Evolutionary conservation across 2,113 vertebrate species (phyloP), one percentile per base, ranked within the genome.

Genomic region (Scophthalmus maximus): DNA sequence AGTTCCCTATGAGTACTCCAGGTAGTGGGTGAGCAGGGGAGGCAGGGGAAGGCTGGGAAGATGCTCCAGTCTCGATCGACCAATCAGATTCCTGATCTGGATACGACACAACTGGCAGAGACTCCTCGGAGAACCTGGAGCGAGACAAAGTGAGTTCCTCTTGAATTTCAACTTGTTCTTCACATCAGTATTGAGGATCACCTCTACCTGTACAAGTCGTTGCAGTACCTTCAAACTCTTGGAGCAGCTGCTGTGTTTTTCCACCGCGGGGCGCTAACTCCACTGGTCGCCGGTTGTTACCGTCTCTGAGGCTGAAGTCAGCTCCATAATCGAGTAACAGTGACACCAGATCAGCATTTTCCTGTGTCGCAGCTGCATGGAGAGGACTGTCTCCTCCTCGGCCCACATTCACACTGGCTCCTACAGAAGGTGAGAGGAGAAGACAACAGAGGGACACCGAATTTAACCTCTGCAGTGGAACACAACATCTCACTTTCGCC

Each of bases 31-130:
- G 23, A 91, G 83, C 56, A 84, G 20, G 1, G 81, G 25, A 0
- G 89, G 89, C 1, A 91, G 83, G 26, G 89, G 88, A 32, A 91
- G 86, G 8, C 26, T 25, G 0, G 83, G 69, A 20, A 91, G 76
- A 23, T 81, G 65, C 62, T 76, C 50, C 60, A 89, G 51, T 62
- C 86, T 78, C 72, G 83, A 70, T 49, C 34, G 81, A 3, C 89
- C 89, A 63, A 89, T 64, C 76, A 84, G 44, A 12, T 10, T 55
- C 73, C 89, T 82, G 69, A 91, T 91, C 49, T 68, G 66, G 17
- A 91, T 49, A 25, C 89, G 86, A 27, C 84, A 88, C 66, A 87
- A 6, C 79, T 89, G 86, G 59, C 76, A 76, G 11, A 91, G 88
- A 49, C 44, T 83, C 51, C 84, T 76, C 0, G 89, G 88, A 62